A percentile compares a stretch with the other conserved stretches of the same genome.
These are phyloP conservation scores for Sinocyclocheilus anophthalmus DNA, from an alignment of 2,113 vertebrate species.

Conservation along the genomic window DNA sequence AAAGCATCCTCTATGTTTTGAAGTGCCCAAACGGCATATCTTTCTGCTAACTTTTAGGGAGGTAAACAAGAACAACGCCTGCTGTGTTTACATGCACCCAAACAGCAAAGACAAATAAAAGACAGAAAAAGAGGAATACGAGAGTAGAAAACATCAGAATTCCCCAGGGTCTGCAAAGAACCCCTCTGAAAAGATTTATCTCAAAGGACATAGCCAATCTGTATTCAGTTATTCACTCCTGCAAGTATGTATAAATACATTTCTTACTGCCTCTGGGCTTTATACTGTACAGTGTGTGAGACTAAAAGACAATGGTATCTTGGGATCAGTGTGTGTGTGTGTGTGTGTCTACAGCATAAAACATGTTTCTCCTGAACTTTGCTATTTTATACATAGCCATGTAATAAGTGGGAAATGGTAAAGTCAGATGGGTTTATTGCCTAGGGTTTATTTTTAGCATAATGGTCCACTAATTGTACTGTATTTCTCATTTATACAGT, in stretches of 20 bases:
- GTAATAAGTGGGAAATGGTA: not conserved
- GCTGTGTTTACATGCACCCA: slow-evolving; percentile 33
- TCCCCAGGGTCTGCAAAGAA: slow-evolving; percentile 39
- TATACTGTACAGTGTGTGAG: slow-evolving; percentile 3
- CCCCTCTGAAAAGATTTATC: slow-evolving; percentile 20
- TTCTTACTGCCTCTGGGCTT: slow-evolving; percentile 15
- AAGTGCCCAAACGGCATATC: not conserved
- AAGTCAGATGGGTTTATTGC: not conserved
- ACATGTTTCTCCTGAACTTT: not conserved
- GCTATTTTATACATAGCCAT: not conserved
- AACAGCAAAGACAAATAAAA: slow-evolving; percentile 36
- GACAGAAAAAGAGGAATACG: not conserved
- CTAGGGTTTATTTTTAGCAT: not conserved
- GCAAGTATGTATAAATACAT: slow-evolving; percentile 24
- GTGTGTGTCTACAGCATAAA: not conserved
- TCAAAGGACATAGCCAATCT: slow-evolving; percentile 46
- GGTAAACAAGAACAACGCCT: slow-evolving; percentile 43
- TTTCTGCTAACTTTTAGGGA: slow-evolving; percentile 13
- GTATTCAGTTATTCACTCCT: slow-evolving; percentile 53
- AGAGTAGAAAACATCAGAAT: slow-evolving; percentile 34
- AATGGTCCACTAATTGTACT: not conserved
- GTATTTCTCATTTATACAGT: not conserved
- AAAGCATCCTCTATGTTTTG: slow-evolving; percentile 6
- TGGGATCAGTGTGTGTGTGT: not conserved
- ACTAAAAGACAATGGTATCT: not conserved